Evolutionary conservation across 2,113 vertebrate species (phyloP).

Genomic region (Collichthys lucidus): DNA sequence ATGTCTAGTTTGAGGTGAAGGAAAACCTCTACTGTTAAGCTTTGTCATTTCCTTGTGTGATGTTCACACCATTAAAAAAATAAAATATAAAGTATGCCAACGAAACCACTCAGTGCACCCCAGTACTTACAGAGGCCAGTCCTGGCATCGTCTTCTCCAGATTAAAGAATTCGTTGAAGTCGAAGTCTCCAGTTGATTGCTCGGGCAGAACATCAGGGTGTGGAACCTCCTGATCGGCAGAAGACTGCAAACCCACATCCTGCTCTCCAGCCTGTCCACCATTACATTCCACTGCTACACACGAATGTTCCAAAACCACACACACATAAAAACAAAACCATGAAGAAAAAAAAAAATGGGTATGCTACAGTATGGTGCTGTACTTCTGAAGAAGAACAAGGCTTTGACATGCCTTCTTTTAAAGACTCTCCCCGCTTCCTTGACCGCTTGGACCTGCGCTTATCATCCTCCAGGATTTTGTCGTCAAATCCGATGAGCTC

Average conservation of each 20-base stretch:
- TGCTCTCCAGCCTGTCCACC: slow-evolving; percentile 89
- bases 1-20: not conserved
- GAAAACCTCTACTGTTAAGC: slow-evolving; percentile 51
- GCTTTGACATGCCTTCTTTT: slow-evolving; percentile 89
- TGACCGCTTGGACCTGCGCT: slow-evolving; percentile 89
- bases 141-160: slow-evolving; percentile 97
- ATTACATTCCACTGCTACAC: slow-evolving; percentile 88
- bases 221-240: slow-evolving; percentile 95
- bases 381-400: not conserved
- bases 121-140: slow-evolving; percentile 94
- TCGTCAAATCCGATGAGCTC: slow-evolving; percentile 98
- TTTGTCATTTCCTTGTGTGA: slow-evolving; percentile 37
- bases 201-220: slow-evolving; percentile 89
- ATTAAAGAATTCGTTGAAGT: slow-evolving; percentile 99
- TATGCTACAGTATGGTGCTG: not conserved
- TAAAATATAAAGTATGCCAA: not conserved
- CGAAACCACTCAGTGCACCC: slow-evolving; percentile 57
- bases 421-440: slow-evolving; percentile 88
- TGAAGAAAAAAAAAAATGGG: not conserved
- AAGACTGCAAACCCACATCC: slow-evolving; percentile 81
- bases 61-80: slow-evolving; percentile 17
- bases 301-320: not conserved
- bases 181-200: slow-evolving; percentile 93
- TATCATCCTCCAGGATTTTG: slow-evolving; percentile 95
- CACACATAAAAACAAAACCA: not conserved